Conservation (phyloP, 2,888 invertebrate species). For the Pyrocoelia pectoralis region DNA sequence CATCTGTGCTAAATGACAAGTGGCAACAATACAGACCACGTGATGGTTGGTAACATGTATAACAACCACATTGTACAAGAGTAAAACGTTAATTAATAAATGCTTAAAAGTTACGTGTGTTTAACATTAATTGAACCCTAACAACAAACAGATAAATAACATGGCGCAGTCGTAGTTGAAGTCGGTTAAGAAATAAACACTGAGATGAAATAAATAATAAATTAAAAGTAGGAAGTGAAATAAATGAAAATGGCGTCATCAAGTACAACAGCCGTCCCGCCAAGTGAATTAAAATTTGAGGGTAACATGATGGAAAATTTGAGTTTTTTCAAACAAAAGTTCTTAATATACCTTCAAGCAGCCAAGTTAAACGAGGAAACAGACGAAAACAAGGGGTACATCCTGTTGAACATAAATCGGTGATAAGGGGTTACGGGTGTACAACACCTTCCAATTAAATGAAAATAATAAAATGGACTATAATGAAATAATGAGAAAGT, state of each 20-base stretch:
- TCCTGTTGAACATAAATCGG: not conserved
- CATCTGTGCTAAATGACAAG: no score
- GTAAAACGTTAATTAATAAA: no score
- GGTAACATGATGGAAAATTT: not conserved
- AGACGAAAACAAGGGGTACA: not conserved
- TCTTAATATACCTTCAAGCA: not conserved
- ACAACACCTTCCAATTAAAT: not conserved
- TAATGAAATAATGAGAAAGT: not conserved
- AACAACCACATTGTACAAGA: no score
- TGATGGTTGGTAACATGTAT: no score
- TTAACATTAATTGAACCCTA: no score
- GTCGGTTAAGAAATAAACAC: no score
- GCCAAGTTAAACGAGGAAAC: not conserved
- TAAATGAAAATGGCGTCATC: not conserved
- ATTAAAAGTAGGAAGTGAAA: not conserved
- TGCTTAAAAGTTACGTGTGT: no score
- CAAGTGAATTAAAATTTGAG: not conserved
- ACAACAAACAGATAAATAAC: no score
- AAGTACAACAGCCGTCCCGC: not conserved
- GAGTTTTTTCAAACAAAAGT: not conserved
- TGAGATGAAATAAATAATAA: no score
- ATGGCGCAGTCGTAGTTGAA: no score
- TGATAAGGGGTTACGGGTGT: not conserved
- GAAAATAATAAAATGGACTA: not conserved
- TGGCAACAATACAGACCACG: no score